Evolutionary conservation across 2,113 vertebrate species (phyloP).

Genomic region (Myanophis thanlyinensis): DNA sequence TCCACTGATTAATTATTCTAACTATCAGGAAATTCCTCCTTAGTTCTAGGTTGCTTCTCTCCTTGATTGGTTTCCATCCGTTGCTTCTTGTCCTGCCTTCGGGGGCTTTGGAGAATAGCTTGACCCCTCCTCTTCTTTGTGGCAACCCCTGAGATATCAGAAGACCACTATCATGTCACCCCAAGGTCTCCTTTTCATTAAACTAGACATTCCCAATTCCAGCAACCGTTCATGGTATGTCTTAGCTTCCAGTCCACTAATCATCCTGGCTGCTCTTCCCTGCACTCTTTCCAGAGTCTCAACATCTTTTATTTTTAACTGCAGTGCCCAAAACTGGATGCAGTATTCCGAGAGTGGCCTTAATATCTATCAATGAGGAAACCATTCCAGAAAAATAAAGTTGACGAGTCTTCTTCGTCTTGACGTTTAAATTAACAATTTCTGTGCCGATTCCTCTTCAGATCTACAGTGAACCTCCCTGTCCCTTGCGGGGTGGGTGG

Average conservation of each 20-base stretch:
- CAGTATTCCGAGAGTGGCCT: neutral
- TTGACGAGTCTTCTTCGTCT: neutral
- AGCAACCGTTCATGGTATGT: neutral
- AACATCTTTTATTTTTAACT: neutral
- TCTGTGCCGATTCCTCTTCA: neutral
- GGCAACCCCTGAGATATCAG: neutral
- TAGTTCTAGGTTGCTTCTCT: neutral
- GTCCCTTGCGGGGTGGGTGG: too few relatives aligned
- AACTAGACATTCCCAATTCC: neutral
- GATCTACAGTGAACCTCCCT: neutral
- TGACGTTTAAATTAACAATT: neutral
- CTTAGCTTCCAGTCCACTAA: neutral
- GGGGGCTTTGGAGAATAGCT: neutral
- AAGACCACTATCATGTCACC: fast-evolving
- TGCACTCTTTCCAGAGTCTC: neutral
- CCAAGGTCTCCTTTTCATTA: neutral
- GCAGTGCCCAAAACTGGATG: neutral
- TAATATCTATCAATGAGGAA: neutral
- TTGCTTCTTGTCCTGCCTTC: neutral
- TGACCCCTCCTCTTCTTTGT: neutral
- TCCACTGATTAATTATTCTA: neutral
- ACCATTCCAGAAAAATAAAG: neutral
- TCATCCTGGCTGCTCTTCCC: neutral
- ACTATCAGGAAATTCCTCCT: neutral
- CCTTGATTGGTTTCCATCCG: neutral